Percentiles rank a stretch among this genome's conserved stretches.
Conservation (phyloP, 2,797 vertebrate genomes). For the Sphenopsis melanotis region DNA sequence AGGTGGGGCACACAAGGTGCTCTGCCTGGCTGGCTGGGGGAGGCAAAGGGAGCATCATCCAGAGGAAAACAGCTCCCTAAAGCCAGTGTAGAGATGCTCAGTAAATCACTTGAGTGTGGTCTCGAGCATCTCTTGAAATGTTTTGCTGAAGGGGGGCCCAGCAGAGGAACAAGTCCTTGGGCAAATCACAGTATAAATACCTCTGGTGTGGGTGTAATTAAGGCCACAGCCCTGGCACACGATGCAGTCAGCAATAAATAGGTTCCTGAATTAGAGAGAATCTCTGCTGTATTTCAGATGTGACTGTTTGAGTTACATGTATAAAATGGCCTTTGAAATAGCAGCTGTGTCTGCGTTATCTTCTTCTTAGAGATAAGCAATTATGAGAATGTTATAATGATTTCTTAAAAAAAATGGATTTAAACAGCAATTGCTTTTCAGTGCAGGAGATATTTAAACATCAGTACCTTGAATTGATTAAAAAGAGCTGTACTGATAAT, state of each 20-base stretch:
- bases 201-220: not conserved
- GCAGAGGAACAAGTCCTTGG: conserved; percentile 13
- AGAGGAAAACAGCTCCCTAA: not conserved
- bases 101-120: not conserved
- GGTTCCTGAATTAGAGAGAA: conserved; percentile 20
- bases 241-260: not conserved
- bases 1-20: not conserved
- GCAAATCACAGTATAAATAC: conserved; percentile 8
- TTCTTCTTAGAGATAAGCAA: conserved; percentile 56
- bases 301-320: not conserved
- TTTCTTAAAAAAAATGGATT: not conserved
- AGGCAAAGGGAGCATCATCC: not conserved
- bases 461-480: conserved; percentile 44
- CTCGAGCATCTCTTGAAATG: not conserved
- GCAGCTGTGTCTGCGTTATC: conserved; percentile 42
- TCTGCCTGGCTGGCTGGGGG: fast-evolving
- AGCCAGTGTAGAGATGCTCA: not conserved
- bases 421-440: conserved; percentile 40
- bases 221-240: not conserved
- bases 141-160: not conserved
- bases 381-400: conserved; percentile 53
- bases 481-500: conserved; percentile 25
- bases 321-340: conserved; percentile 49
- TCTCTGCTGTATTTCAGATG: conserved; percentile 43
- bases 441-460: conserved; percentile 42